Conservation (phyloP, 2,888 invertebrate genomes). For the Sarcophaga rosellei region DNA sequence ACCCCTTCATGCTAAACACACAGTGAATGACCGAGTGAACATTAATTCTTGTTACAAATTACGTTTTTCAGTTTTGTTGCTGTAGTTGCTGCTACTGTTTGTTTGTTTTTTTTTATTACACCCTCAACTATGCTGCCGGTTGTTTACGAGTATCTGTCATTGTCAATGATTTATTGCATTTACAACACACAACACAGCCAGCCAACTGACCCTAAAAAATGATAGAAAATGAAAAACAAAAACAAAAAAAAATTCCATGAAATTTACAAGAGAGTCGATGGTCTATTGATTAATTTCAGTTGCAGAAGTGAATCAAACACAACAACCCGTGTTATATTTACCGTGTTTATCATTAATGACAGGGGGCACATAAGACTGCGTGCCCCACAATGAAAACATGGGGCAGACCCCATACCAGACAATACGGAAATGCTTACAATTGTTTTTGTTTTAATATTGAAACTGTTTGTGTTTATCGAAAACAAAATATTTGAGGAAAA, state of each 20-base stretch:
- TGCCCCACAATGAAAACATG: conserved; percentile 14
- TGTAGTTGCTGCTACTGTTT: not conserved
- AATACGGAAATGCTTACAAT: conserved; percentile 56
- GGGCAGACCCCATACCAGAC: conserved; percentile 52
- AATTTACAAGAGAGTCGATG: conserved; percentile 6
- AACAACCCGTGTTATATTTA: conserved; percentile 28
- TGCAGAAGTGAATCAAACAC: conserved; percentile 15
- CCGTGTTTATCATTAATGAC: conserved; percentile 13
- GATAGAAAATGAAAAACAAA: conserved; percentile 5
- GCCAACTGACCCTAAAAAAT: conserved; percentile 58
- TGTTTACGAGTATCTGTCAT: conserved; percentile 53
- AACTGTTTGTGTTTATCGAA: not conserved
- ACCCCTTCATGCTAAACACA: not conserved
- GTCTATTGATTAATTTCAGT: conserved; percentile 38
- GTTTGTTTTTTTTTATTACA: conserved; percentile 14
- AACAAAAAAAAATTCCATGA: conserved; percentile 11
- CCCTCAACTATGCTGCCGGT: conserved; percentile 47
- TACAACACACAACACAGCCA: conserved; percentile 35
- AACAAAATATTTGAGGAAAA: not conserved
- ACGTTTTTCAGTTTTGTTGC: conserved; percentile 9
- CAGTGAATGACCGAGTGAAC: conserved; percentile 34
- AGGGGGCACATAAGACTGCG: not conserved
- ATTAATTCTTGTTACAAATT: conserved; percentile 34
- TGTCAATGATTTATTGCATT: conserved; percentile 68
- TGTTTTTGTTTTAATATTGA: conserved; percentile 14